Percentiles rank a stretch among this genome's conserved stretches.
phyloP scores from a whole-genome alignment of 1,140 invertebrate genomes.

The Hylaeus anthracinus region DNA sequence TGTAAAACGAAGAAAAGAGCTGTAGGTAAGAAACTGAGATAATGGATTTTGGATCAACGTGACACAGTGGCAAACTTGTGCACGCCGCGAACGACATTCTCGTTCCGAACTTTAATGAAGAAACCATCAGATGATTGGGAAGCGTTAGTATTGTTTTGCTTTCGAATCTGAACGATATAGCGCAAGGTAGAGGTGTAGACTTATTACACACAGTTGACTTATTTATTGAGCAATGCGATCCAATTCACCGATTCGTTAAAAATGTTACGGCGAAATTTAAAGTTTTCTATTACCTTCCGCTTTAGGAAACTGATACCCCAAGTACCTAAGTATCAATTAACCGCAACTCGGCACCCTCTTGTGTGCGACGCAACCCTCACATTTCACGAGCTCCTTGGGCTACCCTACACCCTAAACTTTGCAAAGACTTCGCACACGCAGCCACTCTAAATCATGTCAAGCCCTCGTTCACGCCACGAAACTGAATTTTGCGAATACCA shows the following conservation, averaged over 20 bases:
- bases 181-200: too few relatives aligned
- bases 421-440: not conserved
- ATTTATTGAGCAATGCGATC: not conserved
- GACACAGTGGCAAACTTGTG: conserved; percentile 60
- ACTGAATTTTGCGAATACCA: not conserved
- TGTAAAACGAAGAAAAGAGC: conserved; percentile 59
- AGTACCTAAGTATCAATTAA: conserved; percentile 6
- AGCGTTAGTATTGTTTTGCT: not conserved
- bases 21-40: conserved; percentile 56
- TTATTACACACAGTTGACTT: not conserved
- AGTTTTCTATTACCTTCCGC: not conserved
- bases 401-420: conserved; percentile 29
- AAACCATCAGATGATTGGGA: not conserved
- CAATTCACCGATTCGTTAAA: not conserved
- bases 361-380: not conserved
- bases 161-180: not conserved
- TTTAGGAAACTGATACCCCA: not conserved
- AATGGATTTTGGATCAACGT: conserved; percentile 61
- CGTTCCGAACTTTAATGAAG: conserved; percentile 3
- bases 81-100: not conserved
- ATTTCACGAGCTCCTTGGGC: not conserved
- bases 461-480: not conserved
- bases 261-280: not conserved
- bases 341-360: conserved; percentile 11
- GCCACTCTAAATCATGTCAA: not conserved